phyloP scores from a whole-genome alignment of 1,140 invertebrate species.

The Diprion similis region DNA sequence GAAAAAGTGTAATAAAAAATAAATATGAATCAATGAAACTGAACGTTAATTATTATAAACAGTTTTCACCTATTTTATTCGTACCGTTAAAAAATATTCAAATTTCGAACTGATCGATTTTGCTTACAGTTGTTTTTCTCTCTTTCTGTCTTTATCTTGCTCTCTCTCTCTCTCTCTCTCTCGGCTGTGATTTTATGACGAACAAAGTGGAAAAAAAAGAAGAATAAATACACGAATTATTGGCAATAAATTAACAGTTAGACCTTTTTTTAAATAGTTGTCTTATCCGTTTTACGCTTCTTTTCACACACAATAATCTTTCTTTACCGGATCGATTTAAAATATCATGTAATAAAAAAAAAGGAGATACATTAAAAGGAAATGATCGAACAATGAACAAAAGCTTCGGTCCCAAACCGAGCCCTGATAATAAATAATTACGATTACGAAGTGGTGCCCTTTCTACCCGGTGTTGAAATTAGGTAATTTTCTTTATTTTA shows the following conservation, averaged over 20 bases:
- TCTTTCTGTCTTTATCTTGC: no score
- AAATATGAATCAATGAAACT: neutral
- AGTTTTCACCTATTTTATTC: no score
- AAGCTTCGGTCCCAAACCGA: no score
- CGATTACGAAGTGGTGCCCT: no score
- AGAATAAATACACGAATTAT: no score
- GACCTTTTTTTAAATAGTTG: no score
- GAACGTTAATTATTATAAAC: neutral
- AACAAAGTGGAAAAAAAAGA: neutral
- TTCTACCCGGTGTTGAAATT: neutral
- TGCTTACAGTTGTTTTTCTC: conserved; percentile 10
- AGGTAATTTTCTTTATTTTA: conserved; percentile 8
- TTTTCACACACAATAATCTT: neutral
- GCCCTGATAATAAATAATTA: no score
- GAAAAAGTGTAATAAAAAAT: neutral
- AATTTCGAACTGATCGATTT: neutral
- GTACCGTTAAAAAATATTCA: no score
- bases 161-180: neutral
- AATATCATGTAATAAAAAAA: neutral
- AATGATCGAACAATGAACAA: no score
- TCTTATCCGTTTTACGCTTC: neutral
- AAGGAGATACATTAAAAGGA: no score
- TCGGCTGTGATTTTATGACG: neutral
- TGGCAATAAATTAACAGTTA: no score
- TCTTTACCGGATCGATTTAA: neutral